Evolutionary conservation across 2,888 invertebrate genomes (phyloP).

Genomic region (Arrhopalites spinosus): DNA sequence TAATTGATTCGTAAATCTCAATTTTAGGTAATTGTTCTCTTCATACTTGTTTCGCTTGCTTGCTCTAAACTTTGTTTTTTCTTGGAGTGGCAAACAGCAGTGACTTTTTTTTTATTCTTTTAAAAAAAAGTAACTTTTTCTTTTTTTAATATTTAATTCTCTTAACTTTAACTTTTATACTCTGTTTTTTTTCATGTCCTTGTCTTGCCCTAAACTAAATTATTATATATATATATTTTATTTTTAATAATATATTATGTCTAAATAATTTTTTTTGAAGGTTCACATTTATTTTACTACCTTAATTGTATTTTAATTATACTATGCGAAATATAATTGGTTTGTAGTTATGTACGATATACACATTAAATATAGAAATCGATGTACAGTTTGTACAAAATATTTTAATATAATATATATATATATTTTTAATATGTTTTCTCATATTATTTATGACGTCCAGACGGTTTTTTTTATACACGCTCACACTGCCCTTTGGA

Average conservation of each 20-base stretch:
- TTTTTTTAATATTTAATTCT: neutral
- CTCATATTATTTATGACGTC: neutral
- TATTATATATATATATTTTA: conserved; percentile 8
- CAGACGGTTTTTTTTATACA: conserved; percentile 6
- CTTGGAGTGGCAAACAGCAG: too few relatives aligned
- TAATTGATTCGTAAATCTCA: conserved; percentile 7
- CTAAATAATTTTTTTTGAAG: neutral
- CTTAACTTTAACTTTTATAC: neutral
- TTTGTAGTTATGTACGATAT: conserved; percentile 16
- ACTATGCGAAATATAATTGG: neutral
- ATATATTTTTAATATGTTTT: neutral
- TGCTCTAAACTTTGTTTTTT: neutral
- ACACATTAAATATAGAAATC: conserved; percentile 15
- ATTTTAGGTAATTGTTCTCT: neutral
- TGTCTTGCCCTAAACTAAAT: neutral
- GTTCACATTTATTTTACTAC: neutral
- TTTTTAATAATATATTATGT: neutral
- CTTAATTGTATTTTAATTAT: neutral
- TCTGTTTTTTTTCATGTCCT: neutral
- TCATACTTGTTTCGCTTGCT: neutral
- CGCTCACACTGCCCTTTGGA: neutral
- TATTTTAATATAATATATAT: neutral
- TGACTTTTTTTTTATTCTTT: neutral
- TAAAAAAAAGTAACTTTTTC: neutral
- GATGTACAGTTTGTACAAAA: conserved; percentile 18